These are phyloP conservation scores for Amphipyra berbera DNA, from an alignment of 2,888 invertebrate species.

Conservation along the genomic window DNA sequence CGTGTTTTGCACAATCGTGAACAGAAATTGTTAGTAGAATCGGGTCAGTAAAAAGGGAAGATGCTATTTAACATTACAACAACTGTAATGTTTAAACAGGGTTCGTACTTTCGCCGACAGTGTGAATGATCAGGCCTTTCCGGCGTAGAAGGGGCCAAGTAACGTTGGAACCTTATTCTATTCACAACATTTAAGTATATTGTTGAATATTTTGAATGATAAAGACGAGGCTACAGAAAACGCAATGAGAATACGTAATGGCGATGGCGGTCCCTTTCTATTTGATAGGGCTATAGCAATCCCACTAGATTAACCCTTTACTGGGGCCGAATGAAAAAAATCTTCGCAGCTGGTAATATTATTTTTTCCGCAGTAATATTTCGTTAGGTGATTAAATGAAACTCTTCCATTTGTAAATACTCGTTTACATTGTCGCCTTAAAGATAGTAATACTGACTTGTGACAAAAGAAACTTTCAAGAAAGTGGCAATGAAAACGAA, in stretches of 20 bases:
- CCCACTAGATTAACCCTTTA: conserved; percentile 28
- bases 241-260: conserved; percentile 41
- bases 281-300: conserved; percentile 25
- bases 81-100: conserved; percentile 61
- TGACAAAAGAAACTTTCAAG: conserved; percentile 3
- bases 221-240: conserved; percentile 18
- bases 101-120: conserved; percentile 33
- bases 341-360: neutral
- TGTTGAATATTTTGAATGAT: conserved; percentile 56
- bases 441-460: conserved; percentile 11
- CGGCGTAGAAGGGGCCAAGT: conserved; percentile 15
- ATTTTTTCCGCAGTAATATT: conserved; percentile 4
- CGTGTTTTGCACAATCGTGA: conserved; percentile 56
- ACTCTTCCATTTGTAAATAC: conserved; percentile 21
- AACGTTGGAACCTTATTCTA: conserved; percentile 12
- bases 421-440: conserved; percentile 14
- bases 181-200: conserved; percentile 46
- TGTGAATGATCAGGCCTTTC: conserved; percentile 58
- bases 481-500: conserved; percentile 7
- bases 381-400: neutral
- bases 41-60: conserved; percentile 48
- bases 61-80: conserved; percentile 65
- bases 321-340: conserved; percentile 9
- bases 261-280: conserved; percentile 18
- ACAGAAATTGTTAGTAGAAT: conserved; percentile 49